phyloP scores from a whole-genome alignment of 2,113 vertebrate species.

The Sigmodon hispidus region DNA sequence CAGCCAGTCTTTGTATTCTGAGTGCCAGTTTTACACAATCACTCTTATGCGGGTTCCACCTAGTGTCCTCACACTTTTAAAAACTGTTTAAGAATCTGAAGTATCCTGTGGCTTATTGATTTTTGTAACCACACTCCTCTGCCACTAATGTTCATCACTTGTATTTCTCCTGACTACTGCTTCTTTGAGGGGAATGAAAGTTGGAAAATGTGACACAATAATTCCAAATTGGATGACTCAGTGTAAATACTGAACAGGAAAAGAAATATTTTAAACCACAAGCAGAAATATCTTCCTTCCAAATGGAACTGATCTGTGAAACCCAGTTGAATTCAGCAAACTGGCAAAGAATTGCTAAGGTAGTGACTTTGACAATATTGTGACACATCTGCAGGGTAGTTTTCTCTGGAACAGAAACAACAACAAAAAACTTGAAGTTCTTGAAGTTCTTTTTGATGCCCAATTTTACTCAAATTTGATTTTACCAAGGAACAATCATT shows the following conservation, averaged over 20 bases:
- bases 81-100: slow-evolving; percentile 80
- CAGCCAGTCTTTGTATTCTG: slow-evolving; percentile 6
- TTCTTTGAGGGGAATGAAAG: slow-evolving; percentile 73
- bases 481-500: slow-evolving; percentile 31
- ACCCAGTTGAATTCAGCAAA: slow-evolving; percentile 60
- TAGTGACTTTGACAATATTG: not conserved
- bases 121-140: slow-evolving; percentile 69
- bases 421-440: not conserved
- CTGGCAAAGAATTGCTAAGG: slow-evolving; percentile 3
- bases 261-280: slow-evolving; percentile 60
- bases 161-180: slow-evolving; percentile 70
- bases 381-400: not conserved
- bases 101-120: slow-evolving; percentile 82
- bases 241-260: slow-evolving; percentile 67
- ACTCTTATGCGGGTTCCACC: slow-evolving; percentile 20
- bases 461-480: slow-evolving; percentile 55
- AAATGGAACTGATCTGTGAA: slow-evolving; percentile 56
- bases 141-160: slow-evolving; percentile 74
- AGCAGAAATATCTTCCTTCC: slow-evolving; percentile 63
- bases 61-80: not conserved
- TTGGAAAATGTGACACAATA: slow-evolving; percentile 73
- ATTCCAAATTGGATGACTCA: slow-evolving; percentile 71
- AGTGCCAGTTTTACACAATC: slow-evolving; percentile 31
- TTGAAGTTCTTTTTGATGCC: slow-evolving; percentile 30
- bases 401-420: not conserved